These are phyloP conservation scores for Anabas testudineus DNA, from an alignment of 2,797 vertebrate genomes.

Conservation along the genomic window DNA sequence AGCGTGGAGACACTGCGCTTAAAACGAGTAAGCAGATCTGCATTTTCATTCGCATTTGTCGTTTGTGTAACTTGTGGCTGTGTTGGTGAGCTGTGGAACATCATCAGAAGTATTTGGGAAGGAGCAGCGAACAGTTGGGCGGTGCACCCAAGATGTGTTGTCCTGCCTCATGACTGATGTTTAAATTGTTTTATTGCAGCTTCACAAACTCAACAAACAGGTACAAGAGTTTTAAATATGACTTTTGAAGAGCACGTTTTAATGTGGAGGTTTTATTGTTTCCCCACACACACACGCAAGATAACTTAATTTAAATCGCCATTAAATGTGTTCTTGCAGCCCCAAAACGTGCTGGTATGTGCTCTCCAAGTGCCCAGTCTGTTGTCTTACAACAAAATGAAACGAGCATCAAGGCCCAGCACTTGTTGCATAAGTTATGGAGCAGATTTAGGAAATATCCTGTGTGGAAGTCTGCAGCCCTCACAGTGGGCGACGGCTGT, in stretches of 20 bases:
- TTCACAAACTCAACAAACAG: constrained; percentile 19
- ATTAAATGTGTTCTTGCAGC: no score
- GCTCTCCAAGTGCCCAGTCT: not conserved
- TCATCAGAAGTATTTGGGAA: constrained; percentile 55
- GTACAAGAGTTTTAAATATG: not conserved
- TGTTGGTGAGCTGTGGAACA: constrained; percentile 40
- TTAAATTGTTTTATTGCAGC: constrained; percentile 21
- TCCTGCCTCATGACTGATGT: constrained; percentile 10
- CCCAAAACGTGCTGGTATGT: not conserved
- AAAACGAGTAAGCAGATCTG: constrained; percentile 39
- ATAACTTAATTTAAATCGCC: not conserved
- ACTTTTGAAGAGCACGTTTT: not conserved
- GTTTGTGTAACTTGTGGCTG: not conserved
- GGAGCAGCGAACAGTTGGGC: constrained; percentile 51
- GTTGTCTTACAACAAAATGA: not conserved
- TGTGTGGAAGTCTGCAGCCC: constrained; percentile 53
- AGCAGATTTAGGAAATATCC: constrained; percentile 50
- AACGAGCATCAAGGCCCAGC: constrained; percentile 27
- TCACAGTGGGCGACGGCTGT: constrained; percentile 50
- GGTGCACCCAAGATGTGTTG: constrained; percentile 49
- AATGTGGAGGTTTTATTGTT: not conserved
- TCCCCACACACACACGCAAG: no score
- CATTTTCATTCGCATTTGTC: not conserved
- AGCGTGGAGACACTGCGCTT: not conserved
- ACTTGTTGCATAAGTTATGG: constrained; percentile 57